Percentiles rank a stretch among this genome's conserved stretches.
phyloP scores from a whole-genome alignment of 2,113 vertebrate species.

The Eretmochelys imbricata region DNA sequence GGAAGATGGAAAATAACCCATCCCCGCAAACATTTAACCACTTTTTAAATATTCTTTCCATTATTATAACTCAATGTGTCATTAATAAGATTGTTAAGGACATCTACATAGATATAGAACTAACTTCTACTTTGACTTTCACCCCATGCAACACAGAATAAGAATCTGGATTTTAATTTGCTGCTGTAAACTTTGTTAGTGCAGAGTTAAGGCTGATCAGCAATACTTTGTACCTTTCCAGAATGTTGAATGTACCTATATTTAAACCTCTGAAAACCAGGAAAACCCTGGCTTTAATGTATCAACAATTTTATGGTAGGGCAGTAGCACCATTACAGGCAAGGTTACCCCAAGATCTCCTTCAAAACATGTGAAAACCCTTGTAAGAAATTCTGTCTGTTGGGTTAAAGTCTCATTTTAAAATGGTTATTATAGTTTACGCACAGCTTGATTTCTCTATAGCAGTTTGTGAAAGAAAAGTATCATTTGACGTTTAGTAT shows the following conservation, averaged over 20 bases:
- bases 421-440: conserved; percentile 65
- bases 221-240: not conserved
- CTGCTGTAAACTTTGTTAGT: not conserved
- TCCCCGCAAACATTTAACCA: not conserved
- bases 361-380: conserved; percentile 6
- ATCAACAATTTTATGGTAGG: not conserved
- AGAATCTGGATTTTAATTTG: not conserved
- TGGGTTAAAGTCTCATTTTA: conserved; percentile 44
- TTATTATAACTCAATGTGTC: not conserved
- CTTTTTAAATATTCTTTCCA: not conserved
- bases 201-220: not conserved
- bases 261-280: not conserved
- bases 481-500: conserved; percentile 54
- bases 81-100: not conserved
- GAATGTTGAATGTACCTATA: not conserved
- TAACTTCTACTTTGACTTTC: not conserved
- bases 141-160: fast-evolving
- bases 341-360: conserved; percentile 28
- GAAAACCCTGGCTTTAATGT: not conserved
- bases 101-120: not conserved
- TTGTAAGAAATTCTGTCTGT: conserved; percentile 26
- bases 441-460: conserved; percentile 49
- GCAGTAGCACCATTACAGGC: not conserved
- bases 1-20: not conserved
- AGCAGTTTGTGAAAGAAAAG: conserved; percentile 7